These are phyloP conservation scores for Scartelaos histophorus DNA, from an alignment of 2,113 vertebrate genomes.

Conservation along the genomic window DNA sequence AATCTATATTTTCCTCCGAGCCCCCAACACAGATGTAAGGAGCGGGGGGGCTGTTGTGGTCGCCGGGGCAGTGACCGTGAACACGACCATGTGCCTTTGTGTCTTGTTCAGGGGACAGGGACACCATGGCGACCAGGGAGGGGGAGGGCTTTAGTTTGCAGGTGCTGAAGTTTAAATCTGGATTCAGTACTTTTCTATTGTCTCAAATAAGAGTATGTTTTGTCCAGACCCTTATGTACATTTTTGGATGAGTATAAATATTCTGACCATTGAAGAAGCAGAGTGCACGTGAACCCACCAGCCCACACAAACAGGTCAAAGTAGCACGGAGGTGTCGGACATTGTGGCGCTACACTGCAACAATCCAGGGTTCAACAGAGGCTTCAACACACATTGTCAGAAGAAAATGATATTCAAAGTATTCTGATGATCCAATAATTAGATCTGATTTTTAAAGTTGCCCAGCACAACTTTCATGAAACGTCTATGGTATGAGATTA, in stretches of 20 bases:
- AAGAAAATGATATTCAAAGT: no score
- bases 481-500: no score
- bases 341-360: constrained; percentile 31
- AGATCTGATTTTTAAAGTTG: no score
- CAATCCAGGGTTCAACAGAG: constrained; percentile 18
- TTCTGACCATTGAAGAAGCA: background rate
- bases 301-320: constrained; percentile 35
- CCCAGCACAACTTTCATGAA: no score
- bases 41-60: constrained; percentile 19
- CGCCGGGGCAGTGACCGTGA: constrained; percentile 44
- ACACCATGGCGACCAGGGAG: constrained; percentile 34
- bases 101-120: constrained; percentile 35
- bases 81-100: constrained; percentile 38
- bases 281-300: background rate
- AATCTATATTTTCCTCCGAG: constrained; percentile 56
- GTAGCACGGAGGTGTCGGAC: constrained; percentile 44
- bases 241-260: background rate
- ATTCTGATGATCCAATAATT: no score
- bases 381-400: background rate
- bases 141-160: constrained; percentile 51
- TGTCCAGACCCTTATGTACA: background rate
- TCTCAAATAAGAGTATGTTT: background rate
- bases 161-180: constrained; percentile 27
- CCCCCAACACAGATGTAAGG: constrained; percentile 61
- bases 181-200: background rate